Evolutionary conservation across 1,140 invertebrate genomes (phyloP).

Genomic region (Teleopsis dalmanni): DNA sequence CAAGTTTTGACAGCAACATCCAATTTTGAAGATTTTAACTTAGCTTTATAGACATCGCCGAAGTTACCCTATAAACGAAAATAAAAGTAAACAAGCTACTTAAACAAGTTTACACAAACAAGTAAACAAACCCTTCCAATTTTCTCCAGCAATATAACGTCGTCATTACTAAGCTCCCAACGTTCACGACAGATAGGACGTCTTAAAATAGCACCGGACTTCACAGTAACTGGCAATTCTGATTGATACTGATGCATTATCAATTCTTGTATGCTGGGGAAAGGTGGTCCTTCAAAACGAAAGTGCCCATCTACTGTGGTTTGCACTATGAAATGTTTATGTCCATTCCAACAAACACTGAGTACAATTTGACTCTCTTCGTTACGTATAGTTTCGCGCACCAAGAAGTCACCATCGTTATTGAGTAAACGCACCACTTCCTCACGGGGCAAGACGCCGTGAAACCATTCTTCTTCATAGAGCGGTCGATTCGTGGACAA

Average conservation of each 20-base stretch:
- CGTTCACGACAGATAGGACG: conserved; percentile 82
- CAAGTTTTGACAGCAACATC: conserved; percentile 96
- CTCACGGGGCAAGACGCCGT: conserved; percentile 90
- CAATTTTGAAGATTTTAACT: conserved; percentile 69
- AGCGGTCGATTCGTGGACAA: conserved; percentile 52
- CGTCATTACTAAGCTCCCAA: conserved; percentile 96
- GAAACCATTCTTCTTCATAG: conserved; percentile 94
- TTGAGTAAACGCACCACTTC: conserved; percentile 86
- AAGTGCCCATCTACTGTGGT: conserved; percentile 86
- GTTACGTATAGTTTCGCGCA: conserved; percentile 88
- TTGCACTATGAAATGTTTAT: conserved; percentile 97
- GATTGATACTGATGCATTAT: conserved; percentile 81
- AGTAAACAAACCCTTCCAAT: conserved; percentile 74
- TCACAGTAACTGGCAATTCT: conserved; percentile 78
- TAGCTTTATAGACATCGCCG: conserved; percentile 91
- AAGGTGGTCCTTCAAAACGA: conserved; percentile 88
- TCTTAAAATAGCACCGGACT: conserved; percentile 82
- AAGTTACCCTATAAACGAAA: conserved; percentile 76
- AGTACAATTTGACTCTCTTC: conserved; percentile 88
- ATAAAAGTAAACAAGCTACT: neutral
- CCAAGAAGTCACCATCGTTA: conserved; percentile 88
- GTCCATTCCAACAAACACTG: conserved; percentile 90
- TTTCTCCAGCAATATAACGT: conserved; percentile 86
- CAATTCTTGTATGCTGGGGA: conserved; percentile 84
- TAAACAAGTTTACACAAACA: neutral